Conservation (phyloP, 2,797 vertebrate species). For the Danio albolineatus region DNA sequence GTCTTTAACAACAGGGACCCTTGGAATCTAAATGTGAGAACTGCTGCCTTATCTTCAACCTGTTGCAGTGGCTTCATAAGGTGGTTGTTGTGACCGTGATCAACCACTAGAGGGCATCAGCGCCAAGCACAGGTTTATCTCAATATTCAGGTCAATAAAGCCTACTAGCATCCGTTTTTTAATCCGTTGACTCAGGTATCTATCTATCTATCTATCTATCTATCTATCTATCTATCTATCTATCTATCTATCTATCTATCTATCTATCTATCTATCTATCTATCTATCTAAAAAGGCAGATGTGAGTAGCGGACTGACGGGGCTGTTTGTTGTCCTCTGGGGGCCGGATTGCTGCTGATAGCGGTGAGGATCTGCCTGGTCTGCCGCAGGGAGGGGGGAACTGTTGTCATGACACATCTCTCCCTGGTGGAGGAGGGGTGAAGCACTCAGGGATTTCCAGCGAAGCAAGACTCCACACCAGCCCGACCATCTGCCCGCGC, state of each 20-base stretch:
- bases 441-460: constrained; percentile 64
- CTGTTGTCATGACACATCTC: constrained; percentile 60
- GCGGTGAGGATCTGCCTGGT: constrained; percentile 34
- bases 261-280: background rate
- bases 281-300: background rate
- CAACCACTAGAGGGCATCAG: constrained; percentile 50
- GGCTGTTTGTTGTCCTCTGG: constrained; percentile 28
- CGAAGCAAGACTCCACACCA: constrained; percentile 59
- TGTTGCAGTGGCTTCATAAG: background rate
- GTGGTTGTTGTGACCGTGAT: background rate
- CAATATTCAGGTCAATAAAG: constrained; percentile 24
- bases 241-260: background rate
- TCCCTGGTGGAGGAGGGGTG: constrained; percentile 64
- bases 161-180: background rate
- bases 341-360: constrained; percentile 29
- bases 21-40: background rate
- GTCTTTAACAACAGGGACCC: background rate
- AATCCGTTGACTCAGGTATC: background rate
- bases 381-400: constrained; percentile 31
- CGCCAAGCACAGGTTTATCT: background rate
- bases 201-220: too few species aligned
- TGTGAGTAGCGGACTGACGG: constrained; percentile 15
- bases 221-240: background rate
- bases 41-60: background rate
- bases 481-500: constrained; percentile 60